Evolutionary conservation across 2,888 invertebrate genomes (phyloP).

Genomic region (Sinodicranocentrus sp.): DNA sequence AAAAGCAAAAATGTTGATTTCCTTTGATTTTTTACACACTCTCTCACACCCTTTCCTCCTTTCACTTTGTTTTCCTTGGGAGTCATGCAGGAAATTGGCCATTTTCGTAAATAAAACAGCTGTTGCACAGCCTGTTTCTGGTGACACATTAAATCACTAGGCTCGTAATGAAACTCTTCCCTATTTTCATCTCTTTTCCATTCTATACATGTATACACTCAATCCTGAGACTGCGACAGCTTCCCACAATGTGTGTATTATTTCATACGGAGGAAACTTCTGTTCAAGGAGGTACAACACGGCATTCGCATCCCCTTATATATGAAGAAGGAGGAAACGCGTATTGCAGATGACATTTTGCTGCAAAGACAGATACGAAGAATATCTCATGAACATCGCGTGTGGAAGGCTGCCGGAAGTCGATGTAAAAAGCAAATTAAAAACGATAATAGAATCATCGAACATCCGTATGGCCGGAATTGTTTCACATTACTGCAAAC

Average conservation of each 20-base stretch:
- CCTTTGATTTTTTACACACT: neutral
- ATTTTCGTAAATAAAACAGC: constrained; percentile 77
- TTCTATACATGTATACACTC: constrained; percentile 58
- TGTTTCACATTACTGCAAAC: constrained; percentile 10
- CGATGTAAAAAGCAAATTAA: constrained; percentile 3
- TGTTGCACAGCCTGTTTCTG: constrained; percentile 76
- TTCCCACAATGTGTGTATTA: constrained; percentile 56
- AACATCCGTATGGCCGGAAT: neutral
- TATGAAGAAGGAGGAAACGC: too few species aligned
- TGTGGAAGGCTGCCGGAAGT: neutral
- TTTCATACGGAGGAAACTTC: constrained; percentile 34
- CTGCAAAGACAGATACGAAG: neutral
- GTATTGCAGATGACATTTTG: too few species aligned
- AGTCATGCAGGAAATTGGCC: constrained; percentile 74
- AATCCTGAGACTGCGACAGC: constrained; percentile 44
- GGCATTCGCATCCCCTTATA: too few species aligned
- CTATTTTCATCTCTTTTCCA: constrained; percentile 49
- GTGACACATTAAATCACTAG: constrained; percentile 77
- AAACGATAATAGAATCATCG: neutral
- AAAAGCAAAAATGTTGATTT: neutral
- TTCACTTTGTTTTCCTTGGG: constrained; percentile 24
- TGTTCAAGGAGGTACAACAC: too few species aligned
- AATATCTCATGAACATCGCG: too few species aligned
- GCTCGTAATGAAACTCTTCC: constrained; percentile 76
- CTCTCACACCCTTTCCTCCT: neutral